A percentile compares a stretch with the other conserved stretches of the same genome.
phyloP scores from a whole-genome alignment of 2,888 invertebrate genomes.

The Belgica antarctica region DNA sequence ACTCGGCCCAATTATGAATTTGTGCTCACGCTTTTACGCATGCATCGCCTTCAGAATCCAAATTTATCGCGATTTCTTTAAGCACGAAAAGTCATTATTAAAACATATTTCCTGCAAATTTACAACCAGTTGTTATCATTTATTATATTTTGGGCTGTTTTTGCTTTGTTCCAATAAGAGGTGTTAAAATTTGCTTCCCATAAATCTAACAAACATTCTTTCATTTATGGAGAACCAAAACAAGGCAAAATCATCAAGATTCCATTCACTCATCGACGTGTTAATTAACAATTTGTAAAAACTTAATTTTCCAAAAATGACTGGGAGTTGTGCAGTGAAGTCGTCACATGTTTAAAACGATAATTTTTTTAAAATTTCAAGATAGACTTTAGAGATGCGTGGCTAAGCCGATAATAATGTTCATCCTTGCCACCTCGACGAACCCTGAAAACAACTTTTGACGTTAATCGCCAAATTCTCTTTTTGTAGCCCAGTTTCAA shows the following conservation, averaged over 20 bases:
- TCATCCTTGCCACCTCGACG: no score
- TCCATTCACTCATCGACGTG: not conserved
- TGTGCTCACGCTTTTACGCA: slow-evolving; percentile 4
- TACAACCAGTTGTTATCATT: slow-evolving; percentile 13
- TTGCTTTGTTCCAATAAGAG: no score
- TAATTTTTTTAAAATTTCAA: no score
- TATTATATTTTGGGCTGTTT: not conserved
- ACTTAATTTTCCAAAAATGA: not conserved
- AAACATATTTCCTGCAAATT: not conserved
- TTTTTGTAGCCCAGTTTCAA: no score
- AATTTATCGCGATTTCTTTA: slow-evolving; percentile 5
- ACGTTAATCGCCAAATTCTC: no score
- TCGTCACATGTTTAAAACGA: no score
- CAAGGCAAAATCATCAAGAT: not conserved
- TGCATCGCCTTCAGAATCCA: not conserved
- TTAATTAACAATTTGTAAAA: not conserved
- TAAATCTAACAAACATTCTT: not conserved
- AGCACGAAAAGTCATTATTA: slow-evolving; percentile 18
- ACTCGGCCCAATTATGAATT: not conserved
- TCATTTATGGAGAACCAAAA: not conserved
- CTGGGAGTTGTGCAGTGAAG: no score
- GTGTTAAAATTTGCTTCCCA: not conserved
- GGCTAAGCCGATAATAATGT: no score
- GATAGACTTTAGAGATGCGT: no score
- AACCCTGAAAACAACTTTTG: no score